Percentiles rank a stretch among this genome's conserved stretches.
These are phyloP conservation scores for Bubo blakistoni DNA, from an alignment of 2,113 vertebrate species.

Conservation along the genomic window DNA sequence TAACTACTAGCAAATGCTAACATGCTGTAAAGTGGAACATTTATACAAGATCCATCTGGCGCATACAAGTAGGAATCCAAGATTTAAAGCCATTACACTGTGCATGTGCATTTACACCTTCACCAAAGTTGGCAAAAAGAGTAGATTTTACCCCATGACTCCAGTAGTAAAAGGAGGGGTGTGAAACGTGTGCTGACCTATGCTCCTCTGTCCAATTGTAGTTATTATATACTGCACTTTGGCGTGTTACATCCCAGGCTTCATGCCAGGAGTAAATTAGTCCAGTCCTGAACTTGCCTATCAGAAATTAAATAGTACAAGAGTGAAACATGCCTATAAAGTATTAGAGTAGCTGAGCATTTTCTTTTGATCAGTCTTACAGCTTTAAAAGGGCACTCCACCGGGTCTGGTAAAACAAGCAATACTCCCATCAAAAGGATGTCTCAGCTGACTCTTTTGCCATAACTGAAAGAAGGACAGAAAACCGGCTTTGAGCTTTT, in stretches of 20 bases:
- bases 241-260: slow-evolving; percentile 9
- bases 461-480: background rate
- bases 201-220: background rate
- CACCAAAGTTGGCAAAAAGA: slow-evolving; percentile 49
- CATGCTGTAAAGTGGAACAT: slow-evolving; percentile 72
- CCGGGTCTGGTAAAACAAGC: background rate
- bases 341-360: background rate
- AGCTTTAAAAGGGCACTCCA: background rate
- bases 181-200: slow-evolving; percentile 37
- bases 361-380: slow-evolving; percentile 42
- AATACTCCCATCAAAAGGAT: background rate
- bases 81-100: slow-evolving; percentile 61
- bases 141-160: slow-evolving; percentile 41
- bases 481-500: background rate
- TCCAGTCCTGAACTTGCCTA: slow-evolving; percentile 27
- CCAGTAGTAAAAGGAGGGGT: slow-evolving; percentile 44
- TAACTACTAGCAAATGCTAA: slow-evolving; percentile 78
- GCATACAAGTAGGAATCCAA: slow-evolving; percentile 62
- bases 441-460: background rate
- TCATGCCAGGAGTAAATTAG: slow-evolving; percentile 52
- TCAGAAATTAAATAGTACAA: slow-evolving; percentile 51
- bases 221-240: background rate
- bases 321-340: slow-evolving; percentile 32
- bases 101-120: slow-evolving; percentile 64
- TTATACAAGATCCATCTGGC: slow-evolving; percentile 72